Base-by-base conservation (phyloP, 2,113 vertebrate species). In the Bufo bufo region DNA sequence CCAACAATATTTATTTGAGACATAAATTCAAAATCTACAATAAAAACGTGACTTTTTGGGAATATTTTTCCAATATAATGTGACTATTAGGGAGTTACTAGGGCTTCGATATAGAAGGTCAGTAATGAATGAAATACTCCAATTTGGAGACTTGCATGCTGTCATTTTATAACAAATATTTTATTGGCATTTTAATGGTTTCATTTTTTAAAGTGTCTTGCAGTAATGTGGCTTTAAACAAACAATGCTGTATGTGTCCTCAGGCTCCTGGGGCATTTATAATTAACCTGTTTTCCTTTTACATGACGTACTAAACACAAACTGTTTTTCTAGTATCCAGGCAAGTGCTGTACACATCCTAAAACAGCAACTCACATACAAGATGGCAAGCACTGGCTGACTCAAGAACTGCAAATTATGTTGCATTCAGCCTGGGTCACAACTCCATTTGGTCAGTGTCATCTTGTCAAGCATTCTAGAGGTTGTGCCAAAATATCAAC, bases 271-370 rank as follows among this genome's bases (percentile, higher is more conserved):
- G 80, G 80, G 16, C 58, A 12, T 20, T 82, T 43, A 47, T 82
- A 82, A 82, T 82, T 65, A 63, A 12, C 12, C 59, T 82, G 80
- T 82, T 82, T 81, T 82, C 8, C 33, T 81, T 61, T 43, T 3
- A 63, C 45, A 17, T 82, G 45, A 49, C 43, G 54, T 61, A 49
- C 8, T 63, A 82, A 82, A 80, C n/a, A 82, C 45, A 79, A 79
- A 56, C 4, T 50, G 8, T 19, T 45, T 2, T 47, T 47, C 45
- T 6, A 47, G 71, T 79, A 79, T 79, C 50, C 77, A 79, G 23
- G 77, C n/a, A 79, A 79, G 20, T 33, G n/a, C 23, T 79, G 47
- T 12, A 79, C 23, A 54, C 49, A 79, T 23, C 33, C 10, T 54
- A 14, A 17, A 56, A 56, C 20, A 56, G 77, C 49, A 78, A 50